Evolutionary conservation across 2,113 vertebrate species (phyloP).

Genomic region (Coregonus clupeaformis): DNA sequence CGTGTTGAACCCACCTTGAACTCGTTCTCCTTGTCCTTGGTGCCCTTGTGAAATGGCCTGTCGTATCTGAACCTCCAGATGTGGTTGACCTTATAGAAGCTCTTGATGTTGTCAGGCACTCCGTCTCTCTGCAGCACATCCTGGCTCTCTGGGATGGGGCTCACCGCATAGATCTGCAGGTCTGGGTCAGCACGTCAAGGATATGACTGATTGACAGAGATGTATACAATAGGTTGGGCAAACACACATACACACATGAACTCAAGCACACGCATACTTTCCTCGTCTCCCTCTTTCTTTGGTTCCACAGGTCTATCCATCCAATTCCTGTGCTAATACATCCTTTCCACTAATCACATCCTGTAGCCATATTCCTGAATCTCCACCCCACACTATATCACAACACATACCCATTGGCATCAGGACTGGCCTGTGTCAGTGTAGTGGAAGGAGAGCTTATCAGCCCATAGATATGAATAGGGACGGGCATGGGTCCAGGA

Average conservation of each 20-base stretch:
- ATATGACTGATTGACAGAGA: background rate
- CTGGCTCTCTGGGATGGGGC: conserved; percentile 95
- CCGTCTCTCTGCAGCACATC: conserved; percentile 95
- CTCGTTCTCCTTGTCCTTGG: conserved; percentile 98
- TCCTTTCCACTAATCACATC: background rate
- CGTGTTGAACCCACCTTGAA: conserved; percentile 85
- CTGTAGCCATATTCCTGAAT: too few relatives aligned
- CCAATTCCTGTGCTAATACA: background rate
- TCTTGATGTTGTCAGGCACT: conserved; percentile 97
- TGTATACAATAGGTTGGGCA: background rate
- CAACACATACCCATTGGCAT: too few relatives aligned
- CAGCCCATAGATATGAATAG: too few relatives aligned
- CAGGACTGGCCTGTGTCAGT: too few relatives aligned
- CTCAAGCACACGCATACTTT: background rate
- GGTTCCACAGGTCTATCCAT: background rate
- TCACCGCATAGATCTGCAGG: conserved; percentile 97
- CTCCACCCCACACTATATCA: too few relatives aligned
- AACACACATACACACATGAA: background rate
- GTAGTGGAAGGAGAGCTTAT: too few relatives aligned
- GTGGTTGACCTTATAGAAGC: conserved; percentile 98
- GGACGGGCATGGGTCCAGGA: conserved; percentile 20
- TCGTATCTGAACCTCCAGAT: conserved; percentile 98
- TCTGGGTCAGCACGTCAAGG: conserved; percentile 82
- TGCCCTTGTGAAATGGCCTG: conserved; percentile 96
- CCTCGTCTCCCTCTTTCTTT: background rate